Percentiles rank a stretch among this genome's conserved stretches.
Evolutionary conservation across 1,140 invertebrate species (phyloP).

Genomic region (Drosophila paulistorum): DNA sequence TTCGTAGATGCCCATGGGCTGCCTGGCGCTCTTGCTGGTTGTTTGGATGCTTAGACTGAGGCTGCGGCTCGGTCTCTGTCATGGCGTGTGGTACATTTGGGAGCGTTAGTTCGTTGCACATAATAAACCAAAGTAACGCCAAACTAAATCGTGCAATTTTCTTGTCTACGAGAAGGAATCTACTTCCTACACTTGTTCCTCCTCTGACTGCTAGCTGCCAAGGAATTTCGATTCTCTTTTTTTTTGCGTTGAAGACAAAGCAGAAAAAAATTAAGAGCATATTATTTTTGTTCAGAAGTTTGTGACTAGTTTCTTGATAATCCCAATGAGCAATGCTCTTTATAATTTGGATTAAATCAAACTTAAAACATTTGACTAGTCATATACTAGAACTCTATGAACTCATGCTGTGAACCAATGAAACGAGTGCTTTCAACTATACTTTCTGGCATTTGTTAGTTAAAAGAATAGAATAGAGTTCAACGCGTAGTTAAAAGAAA

Average conservation of each 20-base stretch:
- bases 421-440: too few species aligned
- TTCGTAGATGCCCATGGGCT: conserved; percentile 16
- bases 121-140: conserved; percentile 25
- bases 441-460: too few species aligned
- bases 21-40: conserved; percentile 10
- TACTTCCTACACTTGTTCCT: conserved; percentile 25
- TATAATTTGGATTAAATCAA: too few species aligned
- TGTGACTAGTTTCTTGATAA: not conserved
- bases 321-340: too few species aligned
- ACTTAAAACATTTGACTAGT: too few species aligned
- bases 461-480: too few species aligned
- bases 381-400: too few species aligned
- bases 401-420: too few species aligned
- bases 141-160: conserved; percentile 25
- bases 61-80: not conserved
- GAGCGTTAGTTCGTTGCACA: conserved; percentile 22
- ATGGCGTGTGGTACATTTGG: conserved; percentile 21
- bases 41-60: not conserved
- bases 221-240: conserved; percentile 15
- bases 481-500: too few species aligned
- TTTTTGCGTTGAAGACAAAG: not conserved
- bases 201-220: conserved; percentile 10
- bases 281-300: not conserved
- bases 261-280: not conserved
- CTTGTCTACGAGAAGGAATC: conserved; percentile 21